Evolutionary conservation across 1,140 invertebrate genomes (phyloP).

Genomic region (Bombus difficillimus): DNA sequence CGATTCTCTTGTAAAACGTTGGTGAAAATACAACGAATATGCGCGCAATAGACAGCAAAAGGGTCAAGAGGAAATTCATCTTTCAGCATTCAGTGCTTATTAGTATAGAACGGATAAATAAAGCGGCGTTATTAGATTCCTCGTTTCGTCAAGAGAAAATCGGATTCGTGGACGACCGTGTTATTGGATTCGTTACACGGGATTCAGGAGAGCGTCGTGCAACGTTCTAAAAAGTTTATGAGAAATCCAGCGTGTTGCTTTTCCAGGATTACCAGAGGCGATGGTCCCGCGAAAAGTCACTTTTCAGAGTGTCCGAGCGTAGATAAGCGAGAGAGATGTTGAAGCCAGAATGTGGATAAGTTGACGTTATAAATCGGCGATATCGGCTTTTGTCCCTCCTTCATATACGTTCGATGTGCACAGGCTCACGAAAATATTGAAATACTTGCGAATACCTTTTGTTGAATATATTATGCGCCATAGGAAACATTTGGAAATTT

Average conservation of each 20-base stretch:
- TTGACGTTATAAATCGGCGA: not conserved
- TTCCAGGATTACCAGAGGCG: not conserved
- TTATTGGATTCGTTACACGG: slow-evolving; percentile 4
- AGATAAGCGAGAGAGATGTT: not conserved
- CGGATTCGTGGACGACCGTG: not conserved
- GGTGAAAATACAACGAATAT: not conserved
- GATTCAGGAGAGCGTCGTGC: not conserved
- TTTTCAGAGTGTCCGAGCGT: not conserved
- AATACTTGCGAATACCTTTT: not conserved
- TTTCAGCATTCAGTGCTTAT: not conserved
- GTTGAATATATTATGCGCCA: no score
- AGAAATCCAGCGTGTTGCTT: not conserved
- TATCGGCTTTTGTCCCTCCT: not conserved
- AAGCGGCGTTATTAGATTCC: not conserved
- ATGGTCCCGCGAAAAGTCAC: not conserved
- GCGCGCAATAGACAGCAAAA: not conserved
- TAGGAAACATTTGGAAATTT: no score
- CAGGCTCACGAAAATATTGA: no score
- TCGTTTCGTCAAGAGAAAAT: not conserved
- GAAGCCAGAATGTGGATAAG: not conserved
- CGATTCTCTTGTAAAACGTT: not conserved
- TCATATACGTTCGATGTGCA: not conserved
- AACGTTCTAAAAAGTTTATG: not conserved
- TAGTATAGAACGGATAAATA: not conserved
- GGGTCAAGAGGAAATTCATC: not conserved